These are phyloP conservation scores for Epinotia nisella DNA, from an alignment of 2,888 invertebrate species.

Conservation along the genomic window DNA sequence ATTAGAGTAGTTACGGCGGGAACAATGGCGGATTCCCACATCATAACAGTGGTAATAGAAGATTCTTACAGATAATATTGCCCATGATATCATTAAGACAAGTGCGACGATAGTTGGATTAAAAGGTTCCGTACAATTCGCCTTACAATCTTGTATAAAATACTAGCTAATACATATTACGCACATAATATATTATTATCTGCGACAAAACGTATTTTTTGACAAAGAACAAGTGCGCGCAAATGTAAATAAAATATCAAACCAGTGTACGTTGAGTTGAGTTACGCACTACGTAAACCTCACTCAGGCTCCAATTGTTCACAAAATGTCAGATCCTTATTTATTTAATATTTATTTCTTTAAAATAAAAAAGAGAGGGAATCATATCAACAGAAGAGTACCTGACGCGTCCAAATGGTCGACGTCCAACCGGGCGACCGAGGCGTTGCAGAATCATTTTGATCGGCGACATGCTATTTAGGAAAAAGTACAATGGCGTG, in stretches of 20 bases:
- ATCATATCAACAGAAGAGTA: not conserved
- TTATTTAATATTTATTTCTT: not conserved
- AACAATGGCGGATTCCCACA: slow-evolving; percentile 73
- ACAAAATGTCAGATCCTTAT: not conserved
- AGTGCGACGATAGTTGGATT: slow-evolving; percentile 20
- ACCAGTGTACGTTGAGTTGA: not conserved
- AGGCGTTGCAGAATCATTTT: too few relatives aligned
- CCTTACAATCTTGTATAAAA: not conserved
- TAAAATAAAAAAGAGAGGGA: too few relatives aligned
- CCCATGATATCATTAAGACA: slow-evolving; percentile 32
- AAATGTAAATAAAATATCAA: not conserved
- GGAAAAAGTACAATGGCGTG: too few relatives aligned
- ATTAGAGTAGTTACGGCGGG: slow-evolving; percentile 52
- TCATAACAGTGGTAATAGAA: slow-evolving; percentile 73
- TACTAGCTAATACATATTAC: not conserved
- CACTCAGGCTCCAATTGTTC: too few relatives aligned
- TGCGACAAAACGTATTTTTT: not conserved
- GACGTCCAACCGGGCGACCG: too few relatives aligned
- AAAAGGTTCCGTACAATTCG: slow-evolving; percentile 44
- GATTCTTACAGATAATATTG: slow-evolving; percentile 50
- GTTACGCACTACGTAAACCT: not conserved
- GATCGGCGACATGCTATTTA: too few relatives aligned
- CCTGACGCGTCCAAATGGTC: too few relatives aligned
- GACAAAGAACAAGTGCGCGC: not conserved
- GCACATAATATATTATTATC: too few relatives aligned